phyloP scores from a whole-genome alignment of 2,888 invertebrate genomes.

The Teinopalpus imperialis region DNA sequence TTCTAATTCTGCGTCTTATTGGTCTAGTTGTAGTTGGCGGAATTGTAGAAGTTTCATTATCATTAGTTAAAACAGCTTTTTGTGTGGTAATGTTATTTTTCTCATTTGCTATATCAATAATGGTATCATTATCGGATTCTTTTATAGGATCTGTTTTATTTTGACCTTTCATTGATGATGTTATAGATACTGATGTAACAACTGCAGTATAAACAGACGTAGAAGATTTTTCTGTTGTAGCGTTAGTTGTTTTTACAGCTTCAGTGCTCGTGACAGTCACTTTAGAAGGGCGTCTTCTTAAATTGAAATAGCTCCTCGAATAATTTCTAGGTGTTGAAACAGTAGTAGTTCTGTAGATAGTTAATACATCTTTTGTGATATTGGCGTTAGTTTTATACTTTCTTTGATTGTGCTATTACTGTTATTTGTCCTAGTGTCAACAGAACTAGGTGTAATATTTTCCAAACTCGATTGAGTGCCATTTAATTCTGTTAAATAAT shows the following conservation, averaged over 20 bases:
- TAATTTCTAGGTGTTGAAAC: conserved; percentile 54
- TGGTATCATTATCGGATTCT: conserved; percentile 51
- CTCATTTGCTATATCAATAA: conserved; percentile 36
- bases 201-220: conserved; percentile 78
- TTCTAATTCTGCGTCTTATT: conserved; percentile 63
- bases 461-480: conserved; percentile 53
- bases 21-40: conserved; percentile 42
- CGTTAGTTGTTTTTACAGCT: conserved; percentile 40
- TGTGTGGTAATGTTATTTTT: conserved; percentile 42
- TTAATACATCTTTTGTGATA: conserved; percentile 40
- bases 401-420: conserved; percentile 37
- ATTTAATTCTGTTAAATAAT: conserved; percentile 53
- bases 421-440: conserved; percentile 47
- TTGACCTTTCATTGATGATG: conserved; percentile 73
- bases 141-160: conserved; percentile 64
- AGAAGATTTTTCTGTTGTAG: conserved; percentile 69
- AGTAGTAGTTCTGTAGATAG: conserved; percentile 45
- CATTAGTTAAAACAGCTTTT: conserved; percentile 43
- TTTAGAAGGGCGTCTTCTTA: conserved; percentile 60
- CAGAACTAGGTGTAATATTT: conserved; percentile 44
- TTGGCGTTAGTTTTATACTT: conserved; percentile 34
- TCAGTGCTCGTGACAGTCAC: conserved; percentile 56
- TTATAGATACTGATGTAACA: conserved; percentile 77
- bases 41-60: conserved; percentile 44
- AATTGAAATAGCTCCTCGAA: conserved; percentile 63